Evolutionary conservation across 2,888 invertebrate species (phyloP).

Genomic region (Sphaeridia pumilis): DNA sequence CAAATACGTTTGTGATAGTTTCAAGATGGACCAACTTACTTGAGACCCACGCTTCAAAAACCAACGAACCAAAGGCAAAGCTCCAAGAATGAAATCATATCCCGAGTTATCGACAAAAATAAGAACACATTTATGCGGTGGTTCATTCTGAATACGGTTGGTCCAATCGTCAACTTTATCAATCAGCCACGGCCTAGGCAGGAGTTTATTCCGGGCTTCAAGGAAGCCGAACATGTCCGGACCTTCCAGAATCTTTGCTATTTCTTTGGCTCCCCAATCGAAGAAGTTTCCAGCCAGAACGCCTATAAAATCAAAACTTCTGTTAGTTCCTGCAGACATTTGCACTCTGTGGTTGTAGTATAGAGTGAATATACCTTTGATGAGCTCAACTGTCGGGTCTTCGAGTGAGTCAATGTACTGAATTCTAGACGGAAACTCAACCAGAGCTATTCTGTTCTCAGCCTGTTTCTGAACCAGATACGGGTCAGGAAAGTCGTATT

Average conservation of each 20-base stretch:
- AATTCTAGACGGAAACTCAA: constrained; percentile 55
- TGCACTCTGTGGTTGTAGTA: too few species aligned
- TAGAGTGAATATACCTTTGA: constrained; percentile 40
- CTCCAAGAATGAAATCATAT: constrained; percentile 81
- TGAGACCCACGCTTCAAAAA: constrained; percentile 68
- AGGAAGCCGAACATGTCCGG: constrained; percentile 60
- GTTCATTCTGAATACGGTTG: constrained; percentile 48
- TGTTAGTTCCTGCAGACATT: too few species aligned
- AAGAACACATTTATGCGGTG: constrained; percentile 70
- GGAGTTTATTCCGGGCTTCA: constrained; percentile 69
- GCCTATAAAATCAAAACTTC: too few species aligned
- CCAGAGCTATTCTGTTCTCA: constrained; percentile 73
- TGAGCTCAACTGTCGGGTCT: constrained; percentile 42
- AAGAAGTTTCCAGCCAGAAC: constrained; percentile 78
- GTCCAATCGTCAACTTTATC: constrained; percentile 80
- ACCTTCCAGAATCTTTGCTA: constrained; percentile 67
- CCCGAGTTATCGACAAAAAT: constrained; percentile 96
- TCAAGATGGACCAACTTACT: too few species aligned
- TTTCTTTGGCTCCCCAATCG: constrained; percentile 93
- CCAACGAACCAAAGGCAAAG: constrained; percentile 81
- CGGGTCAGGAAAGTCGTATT: constrained; percentile 85
- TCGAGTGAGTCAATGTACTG: constrained; percentile 50
- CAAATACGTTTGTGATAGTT: too few species aligned
- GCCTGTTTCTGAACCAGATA: constrained; percentile 61
- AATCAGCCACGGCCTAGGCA: constrained; percentile 78